A percentile compares a stretch with the other conserved stretches of the same genome.
These are phyloP conservation scores for Elymnias hypermnestra DNA, from an alignment of 1,140 invertebrate genomes.

Conservation along the genomic window DNA sequence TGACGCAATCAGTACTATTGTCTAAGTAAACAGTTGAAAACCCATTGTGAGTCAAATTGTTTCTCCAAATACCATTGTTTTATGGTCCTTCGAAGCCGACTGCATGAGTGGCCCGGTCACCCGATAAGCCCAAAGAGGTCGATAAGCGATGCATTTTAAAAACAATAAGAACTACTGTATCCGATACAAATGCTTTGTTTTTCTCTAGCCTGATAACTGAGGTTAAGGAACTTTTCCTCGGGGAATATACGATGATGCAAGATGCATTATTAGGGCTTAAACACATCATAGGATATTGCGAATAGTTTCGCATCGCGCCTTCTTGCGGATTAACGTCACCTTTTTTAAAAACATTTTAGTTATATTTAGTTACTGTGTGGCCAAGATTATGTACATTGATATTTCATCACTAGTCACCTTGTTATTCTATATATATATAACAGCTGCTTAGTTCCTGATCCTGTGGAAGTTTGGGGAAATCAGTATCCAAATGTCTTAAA, in stretches of 20 bases:
- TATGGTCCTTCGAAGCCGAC: slow-evolving; percentile 9
- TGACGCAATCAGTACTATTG: too few relatives aligned
- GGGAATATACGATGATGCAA: slow-evolving; percentile 46
- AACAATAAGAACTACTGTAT: slow-evolving; percentile 37
- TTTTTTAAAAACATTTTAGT: too few relatives aligned
- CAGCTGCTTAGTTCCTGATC: too few relatives aligned
- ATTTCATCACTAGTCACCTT: too few relatives aligned
- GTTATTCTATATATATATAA: too few relatives aligned
- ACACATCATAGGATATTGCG: too few relatives aligned
- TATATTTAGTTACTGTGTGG: too few relatives aligned
- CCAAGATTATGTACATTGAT: too few relatives aligned
- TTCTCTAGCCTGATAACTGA: slow-evolving; percentile 43
- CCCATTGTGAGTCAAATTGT: slow-evolving; percentile 22
- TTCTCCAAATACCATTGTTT: slow-evolving; percentile 29
- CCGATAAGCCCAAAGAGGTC: slow-evolving; percentile 40
- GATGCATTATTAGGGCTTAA: slow-evolving; percentile 45
- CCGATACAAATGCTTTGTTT: slow-evolving; percentile 30
- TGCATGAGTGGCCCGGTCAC: slow-evolving; percentile 36
- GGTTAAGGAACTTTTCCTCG: slow-evolving; percentile 54
- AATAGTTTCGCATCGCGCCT: slow-evolving; percentile 47
- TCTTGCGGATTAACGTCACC: too few relatives aligned
- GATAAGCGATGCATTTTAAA: slow-evolving; percentile 53
- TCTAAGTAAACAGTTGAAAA: too few relatives aligned
- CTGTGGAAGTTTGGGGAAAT: too few relatives aligned
- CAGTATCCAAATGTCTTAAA: too few relatives aligned